Evolutionary conservation across 2,113 vertebrate species (phyloP).

Genomic region (Eonycteris spelaea): DNA sequence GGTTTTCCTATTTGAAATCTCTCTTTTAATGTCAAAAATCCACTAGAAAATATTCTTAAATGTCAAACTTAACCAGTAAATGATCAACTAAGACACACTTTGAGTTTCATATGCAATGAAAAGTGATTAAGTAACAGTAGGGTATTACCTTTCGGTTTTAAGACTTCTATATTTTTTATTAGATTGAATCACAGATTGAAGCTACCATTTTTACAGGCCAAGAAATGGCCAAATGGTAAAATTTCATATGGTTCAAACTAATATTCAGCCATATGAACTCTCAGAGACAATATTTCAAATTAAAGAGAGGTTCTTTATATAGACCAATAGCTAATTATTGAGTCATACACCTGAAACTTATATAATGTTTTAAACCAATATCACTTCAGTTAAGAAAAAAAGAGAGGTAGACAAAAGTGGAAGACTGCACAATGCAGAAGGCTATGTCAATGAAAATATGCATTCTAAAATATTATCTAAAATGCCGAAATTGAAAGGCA

Average conservation of each 20-base stretch:
- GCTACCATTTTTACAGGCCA: background rate
- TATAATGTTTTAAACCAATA: background rate
- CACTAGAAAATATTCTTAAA: slow-evolving; percentile 25
- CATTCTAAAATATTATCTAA: slow-evolving; percentile 12
- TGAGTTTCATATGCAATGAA: slow-evolving; percentile 19
- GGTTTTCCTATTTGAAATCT: slow-evolving; percentile 12
- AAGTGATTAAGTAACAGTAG: background rate
- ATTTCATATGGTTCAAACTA: background rate
- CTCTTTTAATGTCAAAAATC: slow-evolving; percentile 14
- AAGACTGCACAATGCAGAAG: background rate
- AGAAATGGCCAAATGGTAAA: background rate
- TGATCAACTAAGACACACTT: background rate
- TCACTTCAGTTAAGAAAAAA: background rate
- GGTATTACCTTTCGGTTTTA: background rate
- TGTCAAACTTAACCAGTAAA: slow-evolving; percentile 28
- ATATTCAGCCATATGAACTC: background rate
- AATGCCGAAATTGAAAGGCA: background rate
- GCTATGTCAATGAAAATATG: background rate
- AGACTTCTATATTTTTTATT: slow-evolving; percentile 18
- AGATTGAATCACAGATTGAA: background rate
- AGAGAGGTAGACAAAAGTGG: background rate
- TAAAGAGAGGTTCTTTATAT: background rate
- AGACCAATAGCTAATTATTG: background rate
- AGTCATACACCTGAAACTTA: background rate
- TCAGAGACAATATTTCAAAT: slow-evolving; percentile 40